phyloP scores from a whole-genome alignment of 2,888 invertebrate species.

The Melanostoma mellinum region DNA sequence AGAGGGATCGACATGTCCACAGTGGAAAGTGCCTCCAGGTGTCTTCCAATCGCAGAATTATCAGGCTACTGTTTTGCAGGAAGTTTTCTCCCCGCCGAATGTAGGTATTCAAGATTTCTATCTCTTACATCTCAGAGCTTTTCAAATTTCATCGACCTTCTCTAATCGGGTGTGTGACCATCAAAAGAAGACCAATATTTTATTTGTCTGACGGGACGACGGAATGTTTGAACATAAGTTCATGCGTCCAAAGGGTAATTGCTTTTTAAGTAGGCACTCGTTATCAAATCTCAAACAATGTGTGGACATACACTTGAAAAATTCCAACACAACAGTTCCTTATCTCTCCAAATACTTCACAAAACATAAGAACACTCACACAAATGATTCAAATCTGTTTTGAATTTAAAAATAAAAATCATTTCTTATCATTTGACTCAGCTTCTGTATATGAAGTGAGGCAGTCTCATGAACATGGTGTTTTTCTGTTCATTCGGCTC shows the following conservation, averaged over 20 bases:
- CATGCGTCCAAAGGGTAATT: slow-evolving; percentile 50
- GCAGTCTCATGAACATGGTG: background rate
- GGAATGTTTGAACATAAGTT: slow-evolving; percentile 25
- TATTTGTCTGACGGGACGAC: too few species aligned
- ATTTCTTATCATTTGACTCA: slow-evolving; percentile 7
- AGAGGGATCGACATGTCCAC: too few species aligned
- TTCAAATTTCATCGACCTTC: too few species aligned
- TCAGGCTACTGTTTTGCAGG: too few species aligned
- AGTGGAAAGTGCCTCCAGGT: too few species aligned
- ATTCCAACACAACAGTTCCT: background rate
- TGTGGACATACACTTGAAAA: slow-evolving; percentile 24
- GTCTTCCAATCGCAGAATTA: too few species aligned
- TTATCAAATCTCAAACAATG: slow-evolving; percentile 29
- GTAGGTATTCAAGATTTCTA: too few species aligned
- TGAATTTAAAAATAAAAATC: background rate
- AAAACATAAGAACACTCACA: background rate
- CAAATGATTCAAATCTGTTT: slow-evolving; percentile 14
- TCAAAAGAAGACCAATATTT: too few species aligned
- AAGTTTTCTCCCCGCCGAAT: too few species aligned
- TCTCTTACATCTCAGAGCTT: too few species aligned
- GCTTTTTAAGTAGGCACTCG: slow-evolving; percentile 18
- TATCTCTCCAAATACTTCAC: slow-evolving; percentile 1
- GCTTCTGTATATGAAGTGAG: background rate
- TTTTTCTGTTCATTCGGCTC: slow-evolving; percentile 45
- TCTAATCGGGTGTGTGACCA: too few species aligned